A percentile compares a stretch with the other conserved stretches of the same genome.
Evolutionary conservation across 1,140 invertebrate species (phyloP).

Genomic region (Galleria mellonella): DNA sequence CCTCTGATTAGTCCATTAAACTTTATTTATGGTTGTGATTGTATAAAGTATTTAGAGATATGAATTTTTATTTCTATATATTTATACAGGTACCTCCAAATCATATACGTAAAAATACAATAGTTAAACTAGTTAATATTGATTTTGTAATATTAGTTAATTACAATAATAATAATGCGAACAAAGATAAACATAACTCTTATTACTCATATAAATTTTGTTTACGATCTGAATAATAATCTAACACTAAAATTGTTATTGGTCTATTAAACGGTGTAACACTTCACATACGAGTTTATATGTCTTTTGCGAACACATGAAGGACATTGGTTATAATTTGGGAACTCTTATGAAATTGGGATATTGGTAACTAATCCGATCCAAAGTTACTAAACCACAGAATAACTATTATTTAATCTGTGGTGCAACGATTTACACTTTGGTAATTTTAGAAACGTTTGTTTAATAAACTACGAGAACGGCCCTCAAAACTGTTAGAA

Average conservation of each 20-base stretch:
- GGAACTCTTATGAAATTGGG: not conserved
- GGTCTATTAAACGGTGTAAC: slow-evolving; percentile 18
- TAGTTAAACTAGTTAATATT: no score
- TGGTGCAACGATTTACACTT: not conserved
- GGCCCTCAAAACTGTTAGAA: not conserved
- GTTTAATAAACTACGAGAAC: slow-evolving; percentile 2
- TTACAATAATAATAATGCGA: no score
- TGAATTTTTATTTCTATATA: no score
- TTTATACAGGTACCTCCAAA: no score
- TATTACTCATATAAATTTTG: slow-evolving; percentile 9
- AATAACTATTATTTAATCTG: no score
- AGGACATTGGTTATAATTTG: slow-evolving; percentile 10
- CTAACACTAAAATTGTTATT: slow-evolving; percentile 23
- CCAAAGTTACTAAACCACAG: not conserved
- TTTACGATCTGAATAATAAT: slow-evolving; percentile 21
- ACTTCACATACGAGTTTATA: slow-evolving; percentile 4
- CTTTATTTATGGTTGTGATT: no score
- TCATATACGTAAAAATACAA: no score
- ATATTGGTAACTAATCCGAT: not conserved
- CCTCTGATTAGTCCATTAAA: no score
- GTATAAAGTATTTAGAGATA: no score
- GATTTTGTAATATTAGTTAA: no score
- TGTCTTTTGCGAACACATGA: slow-evolving; percentile 16
- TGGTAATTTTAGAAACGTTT: slow-evolving; percentile 4
- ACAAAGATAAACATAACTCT: no score